Evolutionary conservation across 2,888 invertebrate genomes (phyloP).

Genomic region (Callyntrura sp.): DNA sequence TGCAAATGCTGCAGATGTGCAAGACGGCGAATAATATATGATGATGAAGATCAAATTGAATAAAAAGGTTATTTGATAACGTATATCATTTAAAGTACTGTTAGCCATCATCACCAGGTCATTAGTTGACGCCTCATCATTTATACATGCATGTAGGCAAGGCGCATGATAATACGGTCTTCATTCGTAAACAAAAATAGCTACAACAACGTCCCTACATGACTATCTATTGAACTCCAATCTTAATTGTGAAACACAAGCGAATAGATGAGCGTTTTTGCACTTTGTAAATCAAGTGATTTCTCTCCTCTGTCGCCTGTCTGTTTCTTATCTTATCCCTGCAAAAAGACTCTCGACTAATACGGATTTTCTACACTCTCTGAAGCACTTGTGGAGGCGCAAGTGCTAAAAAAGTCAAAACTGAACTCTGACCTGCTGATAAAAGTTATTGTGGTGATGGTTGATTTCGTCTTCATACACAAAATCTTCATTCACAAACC

Average conservation of each 20-base stretch:
- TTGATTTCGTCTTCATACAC: conserved; percentile 75
- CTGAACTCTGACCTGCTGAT: conserved; percentile 73
- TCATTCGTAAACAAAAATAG: conserved; percentile 11
- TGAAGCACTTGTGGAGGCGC: conserved; percentile 32
- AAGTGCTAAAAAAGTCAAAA: conserved; percentile 51
- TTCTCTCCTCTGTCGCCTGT: conserved; percentile 26
- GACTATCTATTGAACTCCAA: conserved; percentile 10
- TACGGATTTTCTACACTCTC: conserved; percentile 14
- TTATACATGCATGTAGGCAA: conserved; percentile 11
- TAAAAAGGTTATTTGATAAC: background rate
- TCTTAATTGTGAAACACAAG: conserved; percentile 24
- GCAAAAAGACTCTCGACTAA: background rate
- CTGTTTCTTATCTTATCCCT: conserved; percentile 43
- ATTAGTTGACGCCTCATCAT: conserved; percentile 67
- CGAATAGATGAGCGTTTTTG: conserved; percentile 24
- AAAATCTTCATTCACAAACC: conserved; percentile 80
- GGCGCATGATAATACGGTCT: conserved; percentile 1
- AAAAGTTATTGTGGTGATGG: conserved; percentile 69
- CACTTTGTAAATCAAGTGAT: conserved; percentile 44
- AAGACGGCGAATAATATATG: background rate
- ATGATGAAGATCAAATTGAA: conserved; percentile 28
- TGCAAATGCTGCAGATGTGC: conserved; percentile 18
- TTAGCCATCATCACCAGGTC: conserved; percentile 52
- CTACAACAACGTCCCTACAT: background rate
- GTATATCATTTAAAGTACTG: conserved; percentile 34